Percentiles rank a stretch among this genome's conserved stretches.
phyloP scores from a whole-genome alignment of 2,113 vertebrate genomes.

The Neodontobutis hainanensis region DNA sequence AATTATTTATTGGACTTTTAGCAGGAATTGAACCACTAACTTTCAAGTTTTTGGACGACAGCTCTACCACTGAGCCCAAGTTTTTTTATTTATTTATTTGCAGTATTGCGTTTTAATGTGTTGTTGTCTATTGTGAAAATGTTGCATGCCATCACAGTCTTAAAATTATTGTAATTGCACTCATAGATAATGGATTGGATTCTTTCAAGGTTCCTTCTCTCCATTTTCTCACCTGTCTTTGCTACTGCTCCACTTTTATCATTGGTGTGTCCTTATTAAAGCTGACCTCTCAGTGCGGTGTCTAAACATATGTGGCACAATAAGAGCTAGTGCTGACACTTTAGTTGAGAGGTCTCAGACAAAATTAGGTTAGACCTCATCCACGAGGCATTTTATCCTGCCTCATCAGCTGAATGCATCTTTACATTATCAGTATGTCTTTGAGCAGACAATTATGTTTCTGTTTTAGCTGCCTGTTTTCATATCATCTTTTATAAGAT shows the following conservation, averaged over 20 bases:
- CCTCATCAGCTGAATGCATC: background rate
- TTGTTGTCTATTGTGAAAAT: background rate
- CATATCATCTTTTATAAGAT: background rate
- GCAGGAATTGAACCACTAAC: no score
- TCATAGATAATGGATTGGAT: no score
- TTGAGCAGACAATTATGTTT: background rate
- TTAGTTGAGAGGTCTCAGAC: conserved; percentile 2
- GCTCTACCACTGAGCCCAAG: no score
- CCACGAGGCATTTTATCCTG: background rate
- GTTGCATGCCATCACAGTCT: background rate
- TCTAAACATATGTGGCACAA: conserved; percentile 23
- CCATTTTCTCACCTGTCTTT: conserved; percentile 1
- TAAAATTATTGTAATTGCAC: background rate
- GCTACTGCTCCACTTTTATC: conserved; percentile 24
- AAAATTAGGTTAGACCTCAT: conserved; percentile 2
- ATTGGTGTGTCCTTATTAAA: conserved; percentile 36
- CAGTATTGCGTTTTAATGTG: no score
- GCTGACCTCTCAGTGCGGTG: conserved; percentile 24
- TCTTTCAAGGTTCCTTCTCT: no score
- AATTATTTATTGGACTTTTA: no score
- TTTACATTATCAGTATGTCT: background rate
- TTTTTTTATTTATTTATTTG: no score
- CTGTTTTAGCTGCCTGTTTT: background rate
- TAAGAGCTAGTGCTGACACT: conserved; percentile 14
- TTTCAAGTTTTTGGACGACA: no score